Evolutionary conservation across 2,113 vertebrate genomes (phyloP).

Genomic region (Alligator mississippiensis): DNA sequence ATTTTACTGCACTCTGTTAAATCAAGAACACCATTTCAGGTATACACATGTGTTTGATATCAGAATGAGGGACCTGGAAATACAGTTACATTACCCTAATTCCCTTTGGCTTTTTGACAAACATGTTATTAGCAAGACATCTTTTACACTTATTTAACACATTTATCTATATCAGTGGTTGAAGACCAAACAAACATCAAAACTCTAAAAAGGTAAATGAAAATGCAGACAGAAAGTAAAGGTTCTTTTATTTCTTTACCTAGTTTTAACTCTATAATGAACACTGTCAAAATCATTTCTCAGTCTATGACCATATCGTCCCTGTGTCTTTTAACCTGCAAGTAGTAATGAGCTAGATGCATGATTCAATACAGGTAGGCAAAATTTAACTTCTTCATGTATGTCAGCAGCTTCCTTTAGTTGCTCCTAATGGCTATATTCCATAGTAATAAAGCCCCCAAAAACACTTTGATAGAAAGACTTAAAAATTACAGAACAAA

Average conservation of each 20-base stretch:
- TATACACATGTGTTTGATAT: rapidly evolving
- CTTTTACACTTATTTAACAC: rapidly evolving
- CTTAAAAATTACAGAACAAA: not conserved
- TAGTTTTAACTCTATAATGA: not conserved
- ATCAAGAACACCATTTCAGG: not conserved
- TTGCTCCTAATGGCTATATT: not conserved
- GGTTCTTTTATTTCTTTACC: not conserved
- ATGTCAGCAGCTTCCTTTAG: not conserved
- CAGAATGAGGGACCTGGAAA: not conserved
- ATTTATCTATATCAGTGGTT: not conserved
- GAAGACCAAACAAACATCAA: not conserved
- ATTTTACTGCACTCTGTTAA: not conserved
- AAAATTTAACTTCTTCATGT: not conserved
- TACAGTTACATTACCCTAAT: not conserved
- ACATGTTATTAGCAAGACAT: not conserved
- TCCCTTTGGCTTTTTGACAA: not conserved
- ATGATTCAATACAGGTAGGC: not conserved
- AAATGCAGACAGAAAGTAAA: not conserved
- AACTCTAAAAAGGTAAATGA: not conserved
- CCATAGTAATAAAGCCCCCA: not conserved
- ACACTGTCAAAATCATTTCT: not conserved
- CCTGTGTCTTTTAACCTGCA: not conserved
- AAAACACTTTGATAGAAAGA: not conserved
- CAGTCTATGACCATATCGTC: not conserved
- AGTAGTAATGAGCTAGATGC: not conserved